Base-by-base conservation (phyloP, 2,113 vertebrate species). In the Trochalopteron elliotii region DNA sequence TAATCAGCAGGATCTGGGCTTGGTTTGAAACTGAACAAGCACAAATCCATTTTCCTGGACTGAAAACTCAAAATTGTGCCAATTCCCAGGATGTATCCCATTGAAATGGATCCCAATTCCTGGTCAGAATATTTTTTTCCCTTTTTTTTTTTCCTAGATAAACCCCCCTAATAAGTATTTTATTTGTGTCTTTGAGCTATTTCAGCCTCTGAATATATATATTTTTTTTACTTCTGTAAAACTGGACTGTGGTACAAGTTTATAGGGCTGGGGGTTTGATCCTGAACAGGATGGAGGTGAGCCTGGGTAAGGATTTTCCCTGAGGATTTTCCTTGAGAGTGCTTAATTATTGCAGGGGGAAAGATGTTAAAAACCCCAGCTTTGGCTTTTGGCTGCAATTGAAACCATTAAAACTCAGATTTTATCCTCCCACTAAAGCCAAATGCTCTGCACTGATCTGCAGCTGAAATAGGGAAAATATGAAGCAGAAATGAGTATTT, bases 391-490 rank as follows among this genome's bases (percentile, higher is more conserved):
- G 89, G 90, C 95, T 90, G 49, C 69, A 77, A 64, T 1, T 23
- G 44, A 35, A 86, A 90, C 80, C 68, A 95, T 91, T 87, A 87
- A 91, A 96, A 83, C 28, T 76, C 72, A 47, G 89, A 63, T 95
- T 91, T 91, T 5, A 89, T 65, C 89, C 37, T 35, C 87, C 89
- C 96, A 95, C 96, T 89, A 94, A 94, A 94, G 49, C 94, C 94
- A 89, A 95, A 79, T 70, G 86, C 91, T 83, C 94, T 95, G 42
- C 35, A 25, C 79, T n/a, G 71, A 53, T 87, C 84, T 84, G 37
- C 65, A 94, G 85, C 24, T 55, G 83, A 83, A 90, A 85, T 5
- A 96, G 96, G 94, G 47, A 97, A 97, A 97, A 94, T 87, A 52
- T 96, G 95, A 97, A 81, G 20, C 61, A 91, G 78, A 47, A 71